A percentile compares a stretch with the other conserved stretches of the same genome.
Conservation (phyloP, 1,140 invertebrate genomes). For the Drosophila sucinea region DNA sequence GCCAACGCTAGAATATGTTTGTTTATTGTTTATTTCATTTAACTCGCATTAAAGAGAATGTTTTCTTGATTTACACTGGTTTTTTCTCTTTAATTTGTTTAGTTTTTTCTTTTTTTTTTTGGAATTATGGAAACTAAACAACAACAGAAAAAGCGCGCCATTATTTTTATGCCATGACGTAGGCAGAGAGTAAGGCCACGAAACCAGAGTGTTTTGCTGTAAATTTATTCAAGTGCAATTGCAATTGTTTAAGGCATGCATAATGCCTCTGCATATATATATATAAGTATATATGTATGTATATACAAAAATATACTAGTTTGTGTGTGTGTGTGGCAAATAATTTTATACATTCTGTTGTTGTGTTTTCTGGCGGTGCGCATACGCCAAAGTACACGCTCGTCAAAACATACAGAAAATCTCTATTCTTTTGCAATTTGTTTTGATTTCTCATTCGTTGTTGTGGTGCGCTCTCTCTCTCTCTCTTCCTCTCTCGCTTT, state of each 20-base stretch:
- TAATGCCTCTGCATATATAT: slow-evolving; percentile 52
- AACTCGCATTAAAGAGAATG: slow-evolving; percentile 30
- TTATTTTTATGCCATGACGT: slow-evolving; percentile 77
- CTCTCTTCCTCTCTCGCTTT: slow-evolving; percentile 21
- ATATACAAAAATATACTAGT: no score
- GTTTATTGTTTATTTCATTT: slow-evolving; percentile 14
- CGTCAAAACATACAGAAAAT: slow-evolving; percentile 82
- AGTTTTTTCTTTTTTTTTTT: no score
- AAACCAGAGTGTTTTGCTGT: slow-evolving; percentile 46
- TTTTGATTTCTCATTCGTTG: slow-evolving; percentile 77
- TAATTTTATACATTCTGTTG: slow-evolving; percentile 70
- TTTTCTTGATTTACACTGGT: slow-evolving; percentile 51
- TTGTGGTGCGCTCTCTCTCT: slow-evolving; percentile 25
- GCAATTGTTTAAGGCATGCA: slow-evolving; percentile 66
- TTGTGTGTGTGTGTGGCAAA: slow-evolving; percentile 51
- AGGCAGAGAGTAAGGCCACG: slow-evolving; percentile 57
- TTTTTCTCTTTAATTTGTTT: slow-evolving; percentile 43
- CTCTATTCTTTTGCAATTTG: slow-evolving; percentile 81
- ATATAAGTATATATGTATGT: slow-evolving; percentile 21
- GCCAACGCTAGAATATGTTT: slow-evolving; percentile 68
- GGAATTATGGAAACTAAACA: no score
- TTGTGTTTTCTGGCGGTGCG: slow-evolving; percentile 64
- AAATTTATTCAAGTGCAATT: slow-evolving; percentile 42
- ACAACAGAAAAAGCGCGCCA: slow-evolving; percentile 58
- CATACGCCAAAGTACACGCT: slow-evolving; percentile 80